Base-by-base conservation (phyloP, 2,888 invertebrate species). In the Drosophila merina region DNA sequence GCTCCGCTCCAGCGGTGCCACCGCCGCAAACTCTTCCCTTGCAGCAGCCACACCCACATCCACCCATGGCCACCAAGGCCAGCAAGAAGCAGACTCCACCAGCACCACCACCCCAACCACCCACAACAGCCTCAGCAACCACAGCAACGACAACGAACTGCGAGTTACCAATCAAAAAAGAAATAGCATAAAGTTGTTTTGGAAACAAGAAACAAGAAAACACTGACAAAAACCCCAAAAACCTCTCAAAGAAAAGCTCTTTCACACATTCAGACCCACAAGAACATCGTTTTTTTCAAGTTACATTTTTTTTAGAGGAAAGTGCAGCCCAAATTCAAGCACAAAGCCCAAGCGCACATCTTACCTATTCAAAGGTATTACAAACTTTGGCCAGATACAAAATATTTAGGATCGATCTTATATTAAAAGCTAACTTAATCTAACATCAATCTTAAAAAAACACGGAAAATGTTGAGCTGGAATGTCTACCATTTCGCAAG, bases 151-250 rank as follows among this genome's bases (percentile, higher is more conserved):
- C 89, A 88, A 89, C 89, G 86, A 90, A 90, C 81, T 82, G 88
- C 82, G 90, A 90, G 74, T 74, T 90, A 85, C 80, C 86, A 86
- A 89, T 90, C 80, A 90, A 90, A 79, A 86, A 86, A 75, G 90
- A 90, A 76, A 75, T 89, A 71, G 79, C 75, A 75, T 88, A 89
- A 78, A 67, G 59, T 72, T 20, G 6, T 36, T 36, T n/a, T 12
- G 36, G 12, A 36, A 36, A n/a, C n/a, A n/a, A 6, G n/a, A 48
- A 45, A 25, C 40, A 20, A 48, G 44, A 44, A 44, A 25, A 10
- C 50, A 10, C 20, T n/a, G 20, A 20, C 20, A n/a, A 58, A 56
- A 44, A 74, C 50, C 45, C 51, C 12, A 45, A 7, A 8, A 26
- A 42, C n/a, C 68, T 47, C n/a, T 31, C 20, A 31, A n/a, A 51